Conservation (phyloP, 2,797 vertebrate genomes). For the Anas flavirostris region DNA sequence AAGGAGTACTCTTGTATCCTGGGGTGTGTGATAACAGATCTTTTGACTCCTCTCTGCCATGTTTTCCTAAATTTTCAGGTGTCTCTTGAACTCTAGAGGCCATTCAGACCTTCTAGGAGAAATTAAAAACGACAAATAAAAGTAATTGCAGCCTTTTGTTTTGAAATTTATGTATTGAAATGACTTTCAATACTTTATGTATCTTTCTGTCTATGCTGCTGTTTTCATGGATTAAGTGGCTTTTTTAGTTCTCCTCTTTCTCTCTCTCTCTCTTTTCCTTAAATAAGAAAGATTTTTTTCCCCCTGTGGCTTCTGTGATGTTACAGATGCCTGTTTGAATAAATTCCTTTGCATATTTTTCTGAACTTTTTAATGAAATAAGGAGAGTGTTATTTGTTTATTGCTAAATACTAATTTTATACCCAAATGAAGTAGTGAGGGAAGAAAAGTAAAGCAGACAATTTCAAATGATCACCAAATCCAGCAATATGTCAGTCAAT, state of each 20-base stretch:
- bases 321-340: not conserved
- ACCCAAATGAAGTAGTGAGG: not conserved
- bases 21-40: not conserved
- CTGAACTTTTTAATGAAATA: not conserved
- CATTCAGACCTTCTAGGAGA: not conserved
- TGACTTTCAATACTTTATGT: not conserved
- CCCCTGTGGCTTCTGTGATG: not conserved
- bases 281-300: not conserved
- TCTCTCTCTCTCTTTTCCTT: not conserved
- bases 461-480: not conserved
- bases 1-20: not conserved
- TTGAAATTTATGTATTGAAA: too few relatives aligned
- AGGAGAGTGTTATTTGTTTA: not conserved
- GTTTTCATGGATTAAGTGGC: not conserved
- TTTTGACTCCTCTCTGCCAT: rapidly evolving
- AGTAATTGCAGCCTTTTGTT: not conserved
- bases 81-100: not conserved
- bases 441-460: not conserved
- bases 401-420: not conserved
- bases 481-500: not conserved
- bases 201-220: not conserved
- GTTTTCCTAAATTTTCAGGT: not conserved
- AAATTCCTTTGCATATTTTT: not conserved
- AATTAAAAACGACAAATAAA: not conserved
- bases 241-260: not conserved